These are phyloP conservation scores for Clarias laeviceps DNA, from an alignment of 2,797 vertebrate genomes.

Conservation along the genomic window DNA sequence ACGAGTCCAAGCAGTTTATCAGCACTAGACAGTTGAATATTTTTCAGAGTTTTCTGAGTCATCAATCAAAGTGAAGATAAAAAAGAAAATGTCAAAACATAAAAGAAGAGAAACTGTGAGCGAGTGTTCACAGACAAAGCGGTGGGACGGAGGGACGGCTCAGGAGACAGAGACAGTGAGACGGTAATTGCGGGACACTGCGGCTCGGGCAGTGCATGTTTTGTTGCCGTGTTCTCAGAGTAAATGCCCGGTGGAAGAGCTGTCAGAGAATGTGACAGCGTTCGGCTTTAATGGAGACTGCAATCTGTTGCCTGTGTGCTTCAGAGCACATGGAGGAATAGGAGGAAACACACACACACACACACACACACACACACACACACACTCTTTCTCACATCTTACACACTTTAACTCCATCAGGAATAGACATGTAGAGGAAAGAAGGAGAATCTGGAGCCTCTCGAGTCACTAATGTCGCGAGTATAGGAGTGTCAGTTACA, in stretches of 20 bases:
- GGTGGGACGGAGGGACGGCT: conserved; percentile 1
- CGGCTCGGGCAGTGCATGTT: not conserved
- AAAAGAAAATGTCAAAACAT: not conserved
- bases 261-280: conserved; percentile 36
- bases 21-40: not conserved
- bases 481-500: not conserved
- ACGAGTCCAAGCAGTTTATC: not conserved
- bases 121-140: conserved; percentile 6
- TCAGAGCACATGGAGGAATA: conserved; percentile 20
- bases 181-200: conserved; percentile 23
- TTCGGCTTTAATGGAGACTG: conserved; percentile 44
- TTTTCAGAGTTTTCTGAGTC: conserved; percentile 12
- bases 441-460: not conserved
- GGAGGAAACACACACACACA: not conserved
- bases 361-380: conserved; percentile 33
- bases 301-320: conserved; percentile 28
- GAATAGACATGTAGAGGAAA: not conserved
- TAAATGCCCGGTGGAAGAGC: conserved; percentile 35
- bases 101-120: conserved; percentile 1
- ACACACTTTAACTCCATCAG: conserved; percentile 56
- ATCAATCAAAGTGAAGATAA: conserved; percentile 18
- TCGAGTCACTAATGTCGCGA: not conserved
- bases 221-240: conserved; percentile 12
- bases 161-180: conserved; percentile 12
- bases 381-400: conserved; percentile 5